Evolutionary conservation across 2,888 invertebrate genomes (phyloP).

Genomic region (Luperina testacea): DNA sequence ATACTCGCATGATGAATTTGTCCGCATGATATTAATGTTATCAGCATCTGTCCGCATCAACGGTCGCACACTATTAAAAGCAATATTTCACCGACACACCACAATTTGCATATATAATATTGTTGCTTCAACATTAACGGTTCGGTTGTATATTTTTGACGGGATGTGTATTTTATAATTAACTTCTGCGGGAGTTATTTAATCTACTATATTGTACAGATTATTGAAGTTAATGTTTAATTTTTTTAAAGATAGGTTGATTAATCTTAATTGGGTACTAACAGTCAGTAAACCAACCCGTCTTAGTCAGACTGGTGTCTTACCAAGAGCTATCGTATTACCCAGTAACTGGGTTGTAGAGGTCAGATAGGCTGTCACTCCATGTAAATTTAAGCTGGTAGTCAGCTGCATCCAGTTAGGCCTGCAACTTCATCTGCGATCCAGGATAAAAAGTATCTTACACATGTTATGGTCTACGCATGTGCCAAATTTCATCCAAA

Average conservation of each 20-base stretch:
- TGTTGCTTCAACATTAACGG: slow-evolving; percentile 64
- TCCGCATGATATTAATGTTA: slow-evolving; percentile 70
- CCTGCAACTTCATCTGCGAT: background rate
- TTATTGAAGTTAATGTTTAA: background rate
- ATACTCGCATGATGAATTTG: slow-evolving; percentile 56
- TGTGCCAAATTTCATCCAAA: background rate
- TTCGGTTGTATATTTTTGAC: slow-evolving; percentile 43
- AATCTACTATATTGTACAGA: background rate
- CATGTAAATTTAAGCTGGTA: background rate
- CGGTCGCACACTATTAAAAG: slow-evolving; percentile 69
- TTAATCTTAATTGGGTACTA: background rate
- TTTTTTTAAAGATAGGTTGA: background rate
- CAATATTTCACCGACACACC: slow-evolving; percentile 70
- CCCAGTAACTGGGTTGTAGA: no score
- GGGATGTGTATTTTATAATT: slow-evolving; percentile 36
- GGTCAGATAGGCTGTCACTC: background rate
- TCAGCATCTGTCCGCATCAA: slow-evolving; percentile 71
- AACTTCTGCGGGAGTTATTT: slow-evolving; percentile 26
- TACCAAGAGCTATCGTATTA: no score
- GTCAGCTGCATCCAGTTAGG: background rate
- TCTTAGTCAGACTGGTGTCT: background rate
- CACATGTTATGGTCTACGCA: background rate
- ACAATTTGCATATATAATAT: slow-evolving; percentile 73
- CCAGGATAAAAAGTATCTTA: background rate
- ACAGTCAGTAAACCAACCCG: background rate